These are phyloP conservation scores for Pseudopodoces humilis DNA, from an alignment of 2,113 vertebrate genomes.

Conservation along the genomic window DNA sequence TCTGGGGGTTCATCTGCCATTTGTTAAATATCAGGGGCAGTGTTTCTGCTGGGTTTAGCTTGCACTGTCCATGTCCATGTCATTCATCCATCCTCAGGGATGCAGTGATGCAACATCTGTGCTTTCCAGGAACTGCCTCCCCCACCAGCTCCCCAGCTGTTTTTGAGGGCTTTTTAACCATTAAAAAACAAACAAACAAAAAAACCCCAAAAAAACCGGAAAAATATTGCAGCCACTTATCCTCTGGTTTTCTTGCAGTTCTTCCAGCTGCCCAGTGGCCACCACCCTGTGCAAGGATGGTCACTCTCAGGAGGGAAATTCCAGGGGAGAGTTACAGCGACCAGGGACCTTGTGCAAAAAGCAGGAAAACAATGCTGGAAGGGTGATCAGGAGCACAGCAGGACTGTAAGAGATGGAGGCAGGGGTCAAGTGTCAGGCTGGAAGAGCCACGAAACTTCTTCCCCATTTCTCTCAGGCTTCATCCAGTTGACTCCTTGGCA, in stretches of 20 bases:
- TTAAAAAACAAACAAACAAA: neutral
- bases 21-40: neutral
- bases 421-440: neutral
- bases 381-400: neutral
- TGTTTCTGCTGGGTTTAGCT: neutral
- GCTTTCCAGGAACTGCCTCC: neutral
- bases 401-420: neutral
- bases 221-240: neutral
- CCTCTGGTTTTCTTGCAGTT: neutral
- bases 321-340: neutral
- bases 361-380: neutral
- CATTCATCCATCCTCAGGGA: neutral
- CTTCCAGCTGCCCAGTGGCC: neutral
- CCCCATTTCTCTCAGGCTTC: neutral
- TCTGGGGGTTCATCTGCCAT: neutral
- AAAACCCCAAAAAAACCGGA: neutral
- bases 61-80: neutral
- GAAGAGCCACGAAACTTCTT: neutral
- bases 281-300: neutral
- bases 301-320: neutral
- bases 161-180: neutral
- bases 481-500: neutral
- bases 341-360: fast-evolving
- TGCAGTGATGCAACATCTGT: fast-evolving
- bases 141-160: neutral